Conservation (phyloP, 2,113 vertebrate species). For the Nasalis larvatus region DNA sequence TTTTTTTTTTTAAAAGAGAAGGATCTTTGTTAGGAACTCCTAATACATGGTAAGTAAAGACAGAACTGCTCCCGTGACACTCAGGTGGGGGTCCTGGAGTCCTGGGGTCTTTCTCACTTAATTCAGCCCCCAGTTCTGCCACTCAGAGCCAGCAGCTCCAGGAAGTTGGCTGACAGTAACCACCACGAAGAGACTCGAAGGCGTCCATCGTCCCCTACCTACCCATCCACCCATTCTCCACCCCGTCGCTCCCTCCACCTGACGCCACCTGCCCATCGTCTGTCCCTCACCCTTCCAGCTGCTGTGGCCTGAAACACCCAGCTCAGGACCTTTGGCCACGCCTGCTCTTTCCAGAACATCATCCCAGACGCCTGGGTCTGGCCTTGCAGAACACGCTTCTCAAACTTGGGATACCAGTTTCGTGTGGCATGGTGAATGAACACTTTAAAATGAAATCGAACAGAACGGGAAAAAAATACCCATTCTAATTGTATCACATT, state of each 20-base stretch:
- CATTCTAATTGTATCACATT: background rate
- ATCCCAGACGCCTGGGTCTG: background rate
- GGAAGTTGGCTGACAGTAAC: background rate
- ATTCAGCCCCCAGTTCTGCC: background rate
- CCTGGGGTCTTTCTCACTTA: background rate
- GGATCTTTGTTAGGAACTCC: background rate
- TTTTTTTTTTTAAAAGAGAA: background rate
- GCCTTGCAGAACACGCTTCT: background rate
- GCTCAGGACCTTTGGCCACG: background rate
- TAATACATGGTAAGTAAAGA: rapidly evolving
- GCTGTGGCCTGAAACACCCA: background rate
- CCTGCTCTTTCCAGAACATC: background rate
- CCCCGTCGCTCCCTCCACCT: background rate
- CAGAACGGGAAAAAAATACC: background rate
- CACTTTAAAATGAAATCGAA: background rate
- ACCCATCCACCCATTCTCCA: background rate
- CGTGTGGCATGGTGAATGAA: background rate
- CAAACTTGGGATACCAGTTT: background rate
- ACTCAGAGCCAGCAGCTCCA: background rate
- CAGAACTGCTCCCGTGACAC: background rate
- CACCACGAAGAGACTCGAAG: background rate
- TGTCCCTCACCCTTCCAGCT: background rate
- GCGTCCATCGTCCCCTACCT: background rate
- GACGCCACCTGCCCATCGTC: background rate
- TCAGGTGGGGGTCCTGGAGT: background rate